Conservation (phyloP, 2,113 vertebrate genomes). For the Chunga burmeisteri region DNA sequence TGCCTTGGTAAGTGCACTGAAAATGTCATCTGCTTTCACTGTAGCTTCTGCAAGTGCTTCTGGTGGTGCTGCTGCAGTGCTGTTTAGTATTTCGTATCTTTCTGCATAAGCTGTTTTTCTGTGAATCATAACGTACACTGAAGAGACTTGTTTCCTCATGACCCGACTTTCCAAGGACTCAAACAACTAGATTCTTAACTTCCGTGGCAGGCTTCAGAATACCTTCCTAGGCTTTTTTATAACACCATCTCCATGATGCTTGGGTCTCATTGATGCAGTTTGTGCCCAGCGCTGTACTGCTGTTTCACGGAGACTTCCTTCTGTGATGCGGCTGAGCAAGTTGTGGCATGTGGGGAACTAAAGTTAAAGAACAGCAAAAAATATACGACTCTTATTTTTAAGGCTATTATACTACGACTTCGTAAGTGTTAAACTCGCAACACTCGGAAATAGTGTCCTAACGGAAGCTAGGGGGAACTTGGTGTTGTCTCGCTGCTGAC, state of each 20-base stretch:
- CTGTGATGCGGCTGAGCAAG: fast-evolving
- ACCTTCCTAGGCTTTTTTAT: fast-evolving
- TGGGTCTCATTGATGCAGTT: fast-evolving
- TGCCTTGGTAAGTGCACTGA: slow-evolving; percentile 49
- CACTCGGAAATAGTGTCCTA: neutral
- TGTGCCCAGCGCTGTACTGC: neutral
- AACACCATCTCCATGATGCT: fast-evolving
- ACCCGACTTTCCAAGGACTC: neutral
- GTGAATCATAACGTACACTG: fast-evolving
- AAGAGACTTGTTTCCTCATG: neutral
- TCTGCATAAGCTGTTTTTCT: neutral
- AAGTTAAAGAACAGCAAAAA: neutral
- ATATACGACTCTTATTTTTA: fast-evolving
- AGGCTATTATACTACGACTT: neutral
- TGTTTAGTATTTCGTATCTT: fast-evolving
- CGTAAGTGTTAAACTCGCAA: fast-evolving
- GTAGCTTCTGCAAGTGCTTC: neutral
- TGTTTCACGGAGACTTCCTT: neutral
- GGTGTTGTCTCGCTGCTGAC: fast-evolving
- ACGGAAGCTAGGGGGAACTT: neutral
- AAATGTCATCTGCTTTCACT: neutral
- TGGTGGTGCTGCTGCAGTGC: neutral
- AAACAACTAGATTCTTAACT: neutral
- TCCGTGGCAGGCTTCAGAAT: neutral
- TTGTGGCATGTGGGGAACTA: fast-evolving